These are phyloP conservation scores for Platyrinchus mystaceus DNA, from an alignment of 2,797 vertebrate species.

Conservation along the genomic window DNA sequence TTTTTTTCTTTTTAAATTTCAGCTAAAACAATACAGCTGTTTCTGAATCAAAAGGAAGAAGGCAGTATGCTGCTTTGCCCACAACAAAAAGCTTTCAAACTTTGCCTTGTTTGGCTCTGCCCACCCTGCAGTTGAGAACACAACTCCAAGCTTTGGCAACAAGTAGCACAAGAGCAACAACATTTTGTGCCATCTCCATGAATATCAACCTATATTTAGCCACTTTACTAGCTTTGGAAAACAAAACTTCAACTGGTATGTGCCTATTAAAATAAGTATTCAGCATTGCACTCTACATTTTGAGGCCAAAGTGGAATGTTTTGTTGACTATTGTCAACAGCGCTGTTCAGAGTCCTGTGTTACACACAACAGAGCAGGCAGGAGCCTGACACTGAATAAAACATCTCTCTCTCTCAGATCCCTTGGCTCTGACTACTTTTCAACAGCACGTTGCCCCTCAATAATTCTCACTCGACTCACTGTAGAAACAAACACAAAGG, in stretches of 20 bases:
- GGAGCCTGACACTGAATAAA: neutral
- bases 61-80: neutral
- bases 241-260: neutral
- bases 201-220: neutral
- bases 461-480: neutral
- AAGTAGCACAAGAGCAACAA: neutral
- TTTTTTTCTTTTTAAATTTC: neutral
- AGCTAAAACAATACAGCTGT: conserved; percentile 7
- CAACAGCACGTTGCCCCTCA: neutral
- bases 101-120: neutral
- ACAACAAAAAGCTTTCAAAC: neutral
- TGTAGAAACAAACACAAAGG: neutral
- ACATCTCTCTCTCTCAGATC: neutral
- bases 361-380: neutral
- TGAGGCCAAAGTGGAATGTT: neutral
- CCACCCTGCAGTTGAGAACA: neutral
- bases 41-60: neutral
- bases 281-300: neutral
- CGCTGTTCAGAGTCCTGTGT: neutral
- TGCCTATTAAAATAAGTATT: neutral
- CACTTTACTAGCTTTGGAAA: neutral
- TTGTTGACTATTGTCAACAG: neutral
- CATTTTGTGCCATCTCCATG: neutral
- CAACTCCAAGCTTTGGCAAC: neutral
- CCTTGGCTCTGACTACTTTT: neutral